Base-by-base conservation (phyloP, 2,888 invertebrate genomes). In the Hyles lineata region DNA sequence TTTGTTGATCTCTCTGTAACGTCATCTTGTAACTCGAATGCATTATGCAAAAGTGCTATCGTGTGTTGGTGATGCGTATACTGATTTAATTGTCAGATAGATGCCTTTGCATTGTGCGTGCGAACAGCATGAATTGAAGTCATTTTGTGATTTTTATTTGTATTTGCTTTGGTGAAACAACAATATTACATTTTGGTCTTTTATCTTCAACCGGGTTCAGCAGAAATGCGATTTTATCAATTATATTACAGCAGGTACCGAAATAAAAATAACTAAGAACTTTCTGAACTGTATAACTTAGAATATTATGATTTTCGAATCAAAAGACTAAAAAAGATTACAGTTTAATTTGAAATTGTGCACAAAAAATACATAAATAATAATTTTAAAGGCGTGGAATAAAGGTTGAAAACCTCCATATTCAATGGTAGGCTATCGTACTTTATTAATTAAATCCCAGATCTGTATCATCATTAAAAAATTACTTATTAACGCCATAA, bases 21-120 rank as follows among this genome's bases (percentile, higher is more conserved):
- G 67, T 67, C 67, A 67, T 67, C 67, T 43, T 50, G 67, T 67
- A 43, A 67, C 50, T 23, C 67, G 23, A 67, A 67, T 67, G 67
- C 50, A 67, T 67, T 67, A 67, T 67, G 67, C 50, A 67, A 50
- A 67, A 43, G 55, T 55, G 50, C 43, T 19, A 2, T 21, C n/a
- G 67, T n/a, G 35, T 21, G 23, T 43, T 67, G 50, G 21, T 11
- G 23, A 67, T 50, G 50, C 25, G 67, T 3, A 23, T 50, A 11
- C 23, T 50, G 17, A 23, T 23, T 50, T 50, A 67, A 43, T 67
- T 23, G 23, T 67, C 23, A 17, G 67, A 17, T 23, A 50, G 15
- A 32, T 35, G n/a, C 35, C 35, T 5, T 63, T 35, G 35, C 23
- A 43, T 43, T 67, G 50, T 50, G 15, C 43, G 23, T 43, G 63